Evolutionary conservation across 2,888 invertebrate genomes (phyloP), one percentile per base, ranked within the genome.

Genomic region (Embidobia sp.): DNA sequence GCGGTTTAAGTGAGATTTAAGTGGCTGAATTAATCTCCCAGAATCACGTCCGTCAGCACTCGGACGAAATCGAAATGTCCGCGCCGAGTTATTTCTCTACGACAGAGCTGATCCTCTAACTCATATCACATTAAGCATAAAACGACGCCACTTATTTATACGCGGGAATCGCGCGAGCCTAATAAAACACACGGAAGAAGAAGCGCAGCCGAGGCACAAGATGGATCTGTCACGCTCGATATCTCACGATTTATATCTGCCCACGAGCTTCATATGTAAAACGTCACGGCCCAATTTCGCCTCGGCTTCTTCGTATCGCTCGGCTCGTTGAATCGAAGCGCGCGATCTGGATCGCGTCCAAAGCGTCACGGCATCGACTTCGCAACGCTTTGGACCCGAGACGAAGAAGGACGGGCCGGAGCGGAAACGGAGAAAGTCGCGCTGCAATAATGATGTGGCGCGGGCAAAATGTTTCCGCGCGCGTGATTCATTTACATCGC

Each of bases 401-500:
- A 33, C 33, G 11, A 10, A 33, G 33, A 33, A 8, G 11, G 33
- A 22, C 22, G 40, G 2, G 16, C n/a, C n/a, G 8, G 33, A 42
- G 10, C 35, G 37, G 26, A 51, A 59, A 37, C 29, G 42, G 53
- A 63, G 44, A 53, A 27, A 42, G 63, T 55, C 53, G 48, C 46
- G 55, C n/a, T n/a, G 18, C 37, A 73, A 73, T 64, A 73, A 73
- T 73, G 74, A 75, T 55, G 75, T 42, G 61, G 55, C 63, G 16
- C 57, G 55, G 46, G 40, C 57, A 59, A 74, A n/a, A 59, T 46
- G 57, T 40, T 70, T 70, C 33, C 63, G 55, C 26, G 37, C 66
- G 11, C 26, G 48, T 69, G 67, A 75, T 67, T 69, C 61, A 67
- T 75, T 67, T 53, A 27, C 67, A 44, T 26, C 59, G 46, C 27